A percentile compares a stretch with the other conserved stretches of the same genome.
Evolutionary conservation across 2,113 vertebrate genomes (phyloP).

Genomic region (Rallus limicola): DNA sequence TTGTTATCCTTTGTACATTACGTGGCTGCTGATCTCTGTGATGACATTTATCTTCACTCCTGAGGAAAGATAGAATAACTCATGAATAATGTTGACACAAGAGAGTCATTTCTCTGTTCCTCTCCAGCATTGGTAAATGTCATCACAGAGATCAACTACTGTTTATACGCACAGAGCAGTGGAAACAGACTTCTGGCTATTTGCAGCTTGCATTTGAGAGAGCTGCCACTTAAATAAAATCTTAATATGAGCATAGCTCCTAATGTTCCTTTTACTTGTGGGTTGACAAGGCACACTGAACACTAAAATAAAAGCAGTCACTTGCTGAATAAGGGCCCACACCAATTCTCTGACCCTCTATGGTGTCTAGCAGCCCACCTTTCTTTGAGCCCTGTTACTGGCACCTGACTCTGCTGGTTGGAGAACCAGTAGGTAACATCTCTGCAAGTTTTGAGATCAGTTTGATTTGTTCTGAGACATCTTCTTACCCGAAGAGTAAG

Average conservation of each 20-base stretch:
- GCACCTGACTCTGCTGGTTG: neutral
- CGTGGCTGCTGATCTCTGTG: neutral
- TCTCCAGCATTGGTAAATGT: neutral
- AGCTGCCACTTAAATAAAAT: neutral
- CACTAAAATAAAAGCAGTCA: neutral
- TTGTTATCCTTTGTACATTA: neutral
- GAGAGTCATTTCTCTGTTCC: neutral
- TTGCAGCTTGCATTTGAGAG: neutral
- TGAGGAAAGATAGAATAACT: neutral
- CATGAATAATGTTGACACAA: neutral
- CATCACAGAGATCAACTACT: neutral
- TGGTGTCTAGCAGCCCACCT: neutral
- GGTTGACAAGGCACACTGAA: rapidly evolving
- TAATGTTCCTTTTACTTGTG: neutral
- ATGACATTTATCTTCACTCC: neutral
- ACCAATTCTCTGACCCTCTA: neutral
- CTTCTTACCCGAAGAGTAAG: neutral
- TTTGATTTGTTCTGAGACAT: neutral
- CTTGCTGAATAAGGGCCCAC: neutral
- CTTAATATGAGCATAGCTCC: neutral
- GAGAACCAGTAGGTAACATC: neutral
- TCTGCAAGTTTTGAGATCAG: neutral
- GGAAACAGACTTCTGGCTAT: neutral
- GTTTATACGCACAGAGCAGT: neutral
- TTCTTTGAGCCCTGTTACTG: neutral